Percentiles rank a stretch among this genome's conserved stretches.
These are phyloP conservation scores for Nipponia nippon DNA, from an alignment of 2,113 vertebrate genomes.

Conservation along the genomic window DNA sequence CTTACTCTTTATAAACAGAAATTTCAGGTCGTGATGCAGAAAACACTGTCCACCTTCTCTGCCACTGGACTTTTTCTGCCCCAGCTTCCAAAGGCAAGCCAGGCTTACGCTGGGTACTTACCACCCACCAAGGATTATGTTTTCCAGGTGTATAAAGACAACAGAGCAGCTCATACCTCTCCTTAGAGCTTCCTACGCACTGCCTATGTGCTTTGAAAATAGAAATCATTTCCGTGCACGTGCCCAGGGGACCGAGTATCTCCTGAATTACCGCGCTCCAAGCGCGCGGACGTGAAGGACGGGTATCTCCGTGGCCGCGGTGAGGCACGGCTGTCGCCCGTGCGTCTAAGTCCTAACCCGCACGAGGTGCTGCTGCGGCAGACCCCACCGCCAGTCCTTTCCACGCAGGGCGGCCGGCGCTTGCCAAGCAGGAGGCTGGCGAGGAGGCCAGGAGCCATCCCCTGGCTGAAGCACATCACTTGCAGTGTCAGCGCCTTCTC, in stretches of 20 bases:
- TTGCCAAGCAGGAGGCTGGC: neutral
- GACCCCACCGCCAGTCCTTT: neutral
- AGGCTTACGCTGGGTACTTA: neutral
- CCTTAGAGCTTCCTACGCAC: neutral
- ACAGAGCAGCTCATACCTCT: neutral
- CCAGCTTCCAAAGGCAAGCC: neutral
- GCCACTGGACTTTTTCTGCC: neutral
- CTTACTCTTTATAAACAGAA: neutral
- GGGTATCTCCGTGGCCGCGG: rapidly evolving
- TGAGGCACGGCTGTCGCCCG: neutral
- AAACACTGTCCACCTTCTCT: neutral
- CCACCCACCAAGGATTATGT: neutral
- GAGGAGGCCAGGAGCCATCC: neutral
- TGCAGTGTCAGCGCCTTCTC: neutral
- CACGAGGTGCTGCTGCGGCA: neutral
- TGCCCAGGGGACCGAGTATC: rapidly evolving
- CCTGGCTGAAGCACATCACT: neutral
- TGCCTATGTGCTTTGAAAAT: neutral
- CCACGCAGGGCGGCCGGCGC: neutral
- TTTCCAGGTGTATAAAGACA: neutral
- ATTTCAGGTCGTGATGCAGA: neutral
- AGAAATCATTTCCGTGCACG: rapidly evolving
- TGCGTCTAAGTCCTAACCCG: neutral
- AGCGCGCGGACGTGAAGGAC: rapidly evolving
- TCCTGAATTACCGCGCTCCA: neutral